Percentiles rank a stretch among this genome's conserved stretches.
Evolutionary conservation across 1,140 invertebrate genomes (phyloP).

Genomic region (Tribolium madens): DNA sequence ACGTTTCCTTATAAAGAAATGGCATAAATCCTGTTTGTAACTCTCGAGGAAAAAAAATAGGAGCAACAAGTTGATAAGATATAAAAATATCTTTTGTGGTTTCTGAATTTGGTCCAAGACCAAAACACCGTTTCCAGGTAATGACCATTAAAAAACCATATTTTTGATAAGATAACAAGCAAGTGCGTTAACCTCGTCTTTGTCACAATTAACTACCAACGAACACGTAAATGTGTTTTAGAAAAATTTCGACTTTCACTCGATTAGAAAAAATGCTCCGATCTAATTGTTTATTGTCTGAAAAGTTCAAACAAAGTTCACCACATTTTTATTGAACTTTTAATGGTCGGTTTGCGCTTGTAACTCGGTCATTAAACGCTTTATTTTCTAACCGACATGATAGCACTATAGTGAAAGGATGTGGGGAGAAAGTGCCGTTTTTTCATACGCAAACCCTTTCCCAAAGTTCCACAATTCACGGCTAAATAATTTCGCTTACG

Average conservation of each 20-base stretch:
- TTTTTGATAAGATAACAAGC: not conserved
- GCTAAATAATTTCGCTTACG: not conserved
- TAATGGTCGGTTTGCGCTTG: slow-evolving; percentile 6
- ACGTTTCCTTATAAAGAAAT: not conserved
- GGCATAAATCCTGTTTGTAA: not conserved
- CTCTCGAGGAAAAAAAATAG: not conserved
- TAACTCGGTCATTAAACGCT: slow-evolving; percentile 8
- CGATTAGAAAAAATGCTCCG: not conserved
- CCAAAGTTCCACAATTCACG: not conserved
- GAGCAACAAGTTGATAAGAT: slow-evolving; percentile 1
- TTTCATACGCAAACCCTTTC: not conserved
- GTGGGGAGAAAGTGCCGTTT: slow-evolving; percentile 16
- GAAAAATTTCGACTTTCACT: not conserved
- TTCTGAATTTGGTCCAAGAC: not conserved
- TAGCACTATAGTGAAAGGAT: slow-evolving; percentile 21
- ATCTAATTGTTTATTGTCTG: slow-evolving; percentile 16
- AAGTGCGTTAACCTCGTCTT: not conserved
- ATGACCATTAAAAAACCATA: not conserved
- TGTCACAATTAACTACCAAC: not conserved
- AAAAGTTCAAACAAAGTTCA: slow-evolving; percentile 23
- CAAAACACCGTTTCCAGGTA: not conserved
- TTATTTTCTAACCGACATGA: slow-evolving; percentile 24
- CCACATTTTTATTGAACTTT: slow-evolving; percentile 10
- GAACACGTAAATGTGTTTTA: not conserved
- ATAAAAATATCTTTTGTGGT: no score